These are phyloP conservation scores for Tyrannus savana DNA, from an alignment of 2,113 vertebrate species.

Conservation along the genomic window DNA sequence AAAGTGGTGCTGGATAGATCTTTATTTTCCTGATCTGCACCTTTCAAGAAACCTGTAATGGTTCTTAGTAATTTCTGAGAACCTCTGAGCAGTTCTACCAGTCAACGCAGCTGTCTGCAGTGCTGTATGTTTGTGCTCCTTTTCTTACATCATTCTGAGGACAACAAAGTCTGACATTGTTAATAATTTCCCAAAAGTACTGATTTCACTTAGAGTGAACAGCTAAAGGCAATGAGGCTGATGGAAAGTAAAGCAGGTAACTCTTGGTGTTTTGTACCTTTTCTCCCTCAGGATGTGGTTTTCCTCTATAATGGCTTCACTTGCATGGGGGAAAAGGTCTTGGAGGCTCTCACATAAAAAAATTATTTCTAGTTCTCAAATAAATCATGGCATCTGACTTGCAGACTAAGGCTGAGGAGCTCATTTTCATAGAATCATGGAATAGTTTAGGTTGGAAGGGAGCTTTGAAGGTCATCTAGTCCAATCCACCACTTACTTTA, in stretches of 20 bases:
- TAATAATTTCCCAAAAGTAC: background rate
- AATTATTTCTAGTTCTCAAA: background rate
- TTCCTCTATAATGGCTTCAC: background rate
- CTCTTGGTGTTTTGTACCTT: background rate
- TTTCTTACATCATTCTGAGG: background rate
- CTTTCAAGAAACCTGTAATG: background rate
- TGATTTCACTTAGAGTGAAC: background rate
- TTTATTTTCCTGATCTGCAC: background rate
- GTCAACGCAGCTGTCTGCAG: background rate
- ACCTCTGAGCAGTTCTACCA: background rate
- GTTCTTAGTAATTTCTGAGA: background rate
- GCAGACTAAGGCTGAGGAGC: background rate
- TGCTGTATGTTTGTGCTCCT: background rate
- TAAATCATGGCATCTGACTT: background rate
- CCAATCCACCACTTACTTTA: background rate
- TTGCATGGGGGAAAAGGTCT: background rate
- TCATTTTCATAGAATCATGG: background rate
- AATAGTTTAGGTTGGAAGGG: background rate
- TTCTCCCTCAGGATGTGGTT: background rate
- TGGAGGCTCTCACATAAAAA: background rate
- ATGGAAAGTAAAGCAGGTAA: background rate
- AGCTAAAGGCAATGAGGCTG: background rate
- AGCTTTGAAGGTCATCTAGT: background rate
- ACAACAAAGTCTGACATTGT: background rate
- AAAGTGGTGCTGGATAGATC: background rate